phyloP scores from a whole-genome alignment of 2,113 vertebrate genomes.

The Lagopus leucura region DNA sequence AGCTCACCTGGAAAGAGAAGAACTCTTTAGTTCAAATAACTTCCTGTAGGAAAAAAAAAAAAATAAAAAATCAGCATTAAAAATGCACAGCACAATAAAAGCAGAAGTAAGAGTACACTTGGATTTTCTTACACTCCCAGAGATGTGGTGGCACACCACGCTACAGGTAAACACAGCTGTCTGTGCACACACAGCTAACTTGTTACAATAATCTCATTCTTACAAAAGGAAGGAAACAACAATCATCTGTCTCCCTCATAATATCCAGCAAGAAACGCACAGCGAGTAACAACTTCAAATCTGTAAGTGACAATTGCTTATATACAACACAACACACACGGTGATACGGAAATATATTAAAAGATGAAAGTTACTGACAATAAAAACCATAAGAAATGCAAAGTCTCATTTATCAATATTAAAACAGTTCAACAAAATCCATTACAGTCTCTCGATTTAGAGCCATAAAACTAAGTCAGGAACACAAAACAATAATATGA shows the following conservation, averaged over 20 bases:
- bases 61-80: conserved; percentile 2
- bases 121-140: background rate
- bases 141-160: background rate
- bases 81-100: background rate
- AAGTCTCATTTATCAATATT: conserved; percentile 20
- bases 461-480: conserved; percentile 57
- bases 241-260: background rate
- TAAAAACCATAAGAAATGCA: conserved; percentile 33
- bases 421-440: conserved; percentile 34
- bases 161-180: background rate
- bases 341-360: background rate
- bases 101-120: background rate
- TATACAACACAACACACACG: background rate
- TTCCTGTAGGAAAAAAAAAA: background rate
- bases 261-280: background rate
- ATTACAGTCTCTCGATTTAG: conserved; percentile 57
- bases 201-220: background rate
- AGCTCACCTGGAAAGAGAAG: conserved; percentile 14
- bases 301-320: background rate
- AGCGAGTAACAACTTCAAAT: background rate
- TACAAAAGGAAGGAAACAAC: background rate
- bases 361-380: conserved; percentile 3
- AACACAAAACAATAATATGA: conserved; percentile 10
- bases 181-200: background rate
- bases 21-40: background rate